A percentile compares a stretch with the other conserved stretches of the same genome.
Conservation (phyloP, 2,888 invertebrate genomes). For the Palloptera scutellata region DNA sequence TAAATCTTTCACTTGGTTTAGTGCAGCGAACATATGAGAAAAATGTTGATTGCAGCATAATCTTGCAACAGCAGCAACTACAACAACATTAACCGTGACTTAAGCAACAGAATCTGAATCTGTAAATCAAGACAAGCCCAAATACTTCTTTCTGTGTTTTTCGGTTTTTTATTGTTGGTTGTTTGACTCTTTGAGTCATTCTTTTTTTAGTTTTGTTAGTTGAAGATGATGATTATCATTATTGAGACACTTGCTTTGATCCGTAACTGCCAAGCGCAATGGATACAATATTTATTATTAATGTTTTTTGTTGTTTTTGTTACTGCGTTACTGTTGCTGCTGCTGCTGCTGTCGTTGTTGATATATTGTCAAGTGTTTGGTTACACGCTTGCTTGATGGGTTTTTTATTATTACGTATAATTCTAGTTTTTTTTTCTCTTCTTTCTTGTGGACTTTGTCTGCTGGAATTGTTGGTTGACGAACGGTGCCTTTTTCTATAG, state of each 20-base stretch:
- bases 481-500: slow-evolving; percentile 6
- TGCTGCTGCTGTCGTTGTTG: slow-evolving; percentile 34
- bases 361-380: slow-evolving; percentile 28
- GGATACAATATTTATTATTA: slow-evolving; percentile 22
- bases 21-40: too few species aligned
- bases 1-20: too few species aligned
- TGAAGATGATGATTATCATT: slow-evolving; percentile 30
- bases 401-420: background rate
- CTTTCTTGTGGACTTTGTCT: slow-evolving; percentile 3
- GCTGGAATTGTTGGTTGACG: slow-evolving; percentile 20
- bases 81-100: too few species aligned
- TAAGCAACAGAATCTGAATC: background rate
- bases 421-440: slow-evolving; percentile 11
- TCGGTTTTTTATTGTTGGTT: background rate
- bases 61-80: too few species aligned
- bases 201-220: background rate
- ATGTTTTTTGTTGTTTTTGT: slow-evolving; percentile 15
- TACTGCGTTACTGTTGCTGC: slow-evolving; percentile 23
- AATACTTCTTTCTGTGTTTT: background rate
- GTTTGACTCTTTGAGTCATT: background rate
- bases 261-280: slow-evolving; percentile 37
- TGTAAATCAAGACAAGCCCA: slow-evolving; percentile 2
- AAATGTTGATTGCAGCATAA: too few species aligned
- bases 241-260: slow-evolving; percentile 41
- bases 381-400: slow-evolving; percentile 23